These are phyloP conservation scores for Zaprionus nigranus DNA, from an alignment of 1,140 invertebrate species.

Conservation along the genomic window DNA sequence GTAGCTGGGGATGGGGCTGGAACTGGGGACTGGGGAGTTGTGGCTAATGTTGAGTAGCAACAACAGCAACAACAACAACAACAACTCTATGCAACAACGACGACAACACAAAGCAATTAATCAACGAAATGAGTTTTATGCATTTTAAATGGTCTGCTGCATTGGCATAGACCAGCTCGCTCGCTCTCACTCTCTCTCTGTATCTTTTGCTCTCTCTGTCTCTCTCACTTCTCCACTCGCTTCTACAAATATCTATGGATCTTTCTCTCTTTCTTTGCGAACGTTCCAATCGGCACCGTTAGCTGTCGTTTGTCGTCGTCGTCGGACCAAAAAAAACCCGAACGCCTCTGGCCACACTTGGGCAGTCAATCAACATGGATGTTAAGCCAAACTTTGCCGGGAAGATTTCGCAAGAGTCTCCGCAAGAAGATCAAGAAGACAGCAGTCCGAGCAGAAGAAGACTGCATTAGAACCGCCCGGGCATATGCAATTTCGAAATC, in stretches of 20 bases:
- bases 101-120: slow-evolving; percentile 64
- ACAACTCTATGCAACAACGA: slow-evolving; percentile 5
- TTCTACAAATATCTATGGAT: not conserved
- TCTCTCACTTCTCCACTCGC: not conserved
- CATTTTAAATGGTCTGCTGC: slow-evolving; percentile 76
- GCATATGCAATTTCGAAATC: slow-evolving; percentile 69
- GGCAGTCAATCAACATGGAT: slow-evolving; percentile 48
- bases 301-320: slow-evolving; percentile 66
- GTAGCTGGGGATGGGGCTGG: not conserved
- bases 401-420: not conserved
- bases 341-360: slow-evolving; percentile 46
- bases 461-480: not conserved
- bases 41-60: slow-evolving; percentile 20
- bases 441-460: not conserved
- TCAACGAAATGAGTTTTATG: slow-evolving; percentile 82
- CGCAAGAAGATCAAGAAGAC: slow-evolving; percentile 6
- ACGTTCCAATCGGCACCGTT: slow-evolving; percentile 55
- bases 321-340: slow-evolving; percentile 23
- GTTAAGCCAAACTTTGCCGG: slow-evolving; percentile 6
- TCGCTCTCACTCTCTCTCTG: not conserved
- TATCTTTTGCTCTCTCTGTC: not conserved
- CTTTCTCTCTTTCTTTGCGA: not conserved
- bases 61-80: slow-evolving; percentile 21
- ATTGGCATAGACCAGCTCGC: not conserved
- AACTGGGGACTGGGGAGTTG: slow-evolving; percentile 4